These are phyloP conservation scores for Lepus timidus DNA, from an alignment of 2,113 vertebrate genomes.

Conservation along the genomic window DNA sequence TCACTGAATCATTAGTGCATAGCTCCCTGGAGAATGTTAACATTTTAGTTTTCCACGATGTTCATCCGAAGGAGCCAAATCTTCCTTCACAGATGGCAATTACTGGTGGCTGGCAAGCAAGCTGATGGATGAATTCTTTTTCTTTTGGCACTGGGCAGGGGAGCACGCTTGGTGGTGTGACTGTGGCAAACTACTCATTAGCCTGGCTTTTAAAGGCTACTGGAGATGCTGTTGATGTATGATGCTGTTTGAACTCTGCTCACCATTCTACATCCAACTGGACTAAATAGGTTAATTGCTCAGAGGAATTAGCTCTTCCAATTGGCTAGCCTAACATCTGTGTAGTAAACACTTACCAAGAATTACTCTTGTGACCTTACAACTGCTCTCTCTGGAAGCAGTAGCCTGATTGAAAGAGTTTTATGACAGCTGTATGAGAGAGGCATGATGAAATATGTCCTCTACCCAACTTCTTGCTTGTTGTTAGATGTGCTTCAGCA, in stretches of 20 bases:
- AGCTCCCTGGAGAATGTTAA: slow-evolving; percentile 72
- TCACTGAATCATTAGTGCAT: slow-evolving; percentile 67
- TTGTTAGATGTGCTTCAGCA: not conserved
- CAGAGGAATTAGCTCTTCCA: slow-evolving; percentile 22
- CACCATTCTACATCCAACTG: slow-evolving; percentile 53
- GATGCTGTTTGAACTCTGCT: slow-evolving; percentile 36
- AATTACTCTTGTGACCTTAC: slow-evolving; percentile 71
- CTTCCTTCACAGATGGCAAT: slow-evolving; percentile 82
- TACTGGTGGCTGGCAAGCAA: slow-evolving; percentile 81
- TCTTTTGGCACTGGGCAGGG: slow-evolving; percentile 59
- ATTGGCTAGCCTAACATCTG: slow-evolving; percentile 63
- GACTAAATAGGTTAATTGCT: slow-evolving; percentile 77
- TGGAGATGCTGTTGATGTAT: not conserved
- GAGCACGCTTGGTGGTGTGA: slow-evolving; percentile 60
- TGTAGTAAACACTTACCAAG: slow-evolving; percentile 70
- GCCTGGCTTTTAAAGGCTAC: slow-evolving; percentile 75
- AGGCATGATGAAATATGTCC: not conserved
- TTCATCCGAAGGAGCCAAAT: slow-evolving; percentile 73
- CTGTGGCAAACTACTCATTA: slow-evolving; percentile 77
- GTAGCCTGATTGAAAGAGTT: not conserved
- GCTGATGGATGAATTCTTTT: slow-evolving; percentile 79
- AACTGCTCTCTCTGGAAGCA: slow-evolving; percentile 52
- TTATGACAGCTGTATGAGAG: slow-evolving; percentile 14
- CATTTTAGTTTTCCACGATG: slow-evolving; percentile 77
- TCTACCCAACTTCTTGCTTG: not conserved